Base-by-base conservation (phyloP, 1,140 invertebrate genomes). In the Elysia chlorotica region DNA sequence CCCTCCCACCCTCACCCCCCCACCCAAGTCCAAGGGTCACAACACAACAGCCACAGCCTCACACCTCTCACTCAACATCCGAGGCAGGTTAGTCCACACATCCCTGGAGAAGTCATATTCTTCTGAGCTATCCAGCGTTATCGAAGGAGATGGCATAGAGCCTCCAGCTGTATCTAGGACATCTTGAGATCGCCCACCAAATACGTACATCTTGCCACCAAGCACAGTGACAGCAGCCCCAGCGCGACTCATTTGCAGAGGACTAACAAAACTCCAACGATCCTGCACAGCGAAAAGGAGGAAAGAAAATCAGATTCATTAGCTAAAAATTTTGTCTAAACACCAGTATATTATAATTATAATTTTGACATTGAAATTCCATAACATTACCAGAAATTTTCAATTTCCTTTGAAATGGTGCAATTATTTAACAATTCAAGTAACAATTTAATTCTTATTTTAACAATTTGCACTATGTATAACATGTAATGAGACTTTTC, bases 201-300 rank as follows among this genome's bases (percentile, higher is more conserved):
- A 93, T 6, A 93, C 93, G 80, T 94, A 95, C 1, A 96, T 87
- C 54, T 91, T 88, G 19, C 93, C 92, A 85, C 95, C 93, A 6
- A 93, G 92, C 53, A 93, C 92, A 57, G 93, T 92, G 41, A 95
- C 94, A 57, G 93, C 93, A 38, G 94, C 93, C 82, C 93, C 94
- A 28, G 93, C 93, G 77, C 95, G 89, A 65, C 91, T 92, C 30
- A 92, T 90, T 38, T 90, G 91, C 90, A 96, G 91, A n/a, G 91
- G 89, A 33, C 92, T 89, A 35, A 96, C 91, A 41, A 90, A 91
- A 61, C 88, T 90, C 94, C 95, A 96, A 83, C 91, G 91, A 81
- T 95, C 92, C 92, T 95, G 82, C 25, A 89, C 86, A 17, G 21
- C 53, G 23, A 57, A 37, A 54, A 53, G 33, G 56, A 53, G 65